Evolutionary conservation across 1,140 invertebrate species (phyloP).

Genomic region (Halictus rubicundus): DNA sequence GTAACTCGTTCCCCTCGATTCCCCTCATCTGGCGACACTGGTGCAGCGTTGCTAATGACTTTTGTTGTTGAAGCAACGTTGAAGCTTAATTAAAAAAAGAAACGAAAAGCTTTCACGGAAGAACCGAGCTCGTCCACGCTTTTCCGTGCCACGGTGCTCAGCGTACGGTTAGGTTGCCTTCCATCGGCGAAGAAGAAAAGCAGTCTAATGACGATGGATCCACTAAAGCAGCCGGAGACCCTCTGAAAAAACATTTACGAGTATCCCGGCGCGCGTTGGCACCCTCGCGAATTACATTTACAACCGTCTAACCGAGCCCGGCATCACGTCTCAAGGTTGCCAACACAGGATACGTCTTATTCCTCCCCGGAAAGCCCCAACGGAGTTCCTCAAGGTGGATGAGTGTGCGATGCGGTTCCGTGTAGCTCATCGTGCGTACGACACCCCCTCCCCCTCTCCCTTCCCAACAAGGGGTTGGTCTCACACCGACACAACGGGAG

Average conservation of each 20-base stretch:
- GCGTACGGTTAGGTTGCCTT: too few species aligned
- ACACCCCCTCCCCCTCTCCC: background rate
- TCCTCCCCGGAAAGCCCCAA: constrained; percentile 23
- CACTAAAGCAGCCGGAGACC: too few species aligned
- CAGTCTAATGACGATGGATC: too few species aligned
- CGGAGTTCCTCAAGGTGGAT: constrained; percentile 36
- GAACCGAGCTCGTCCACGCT: too few species aligned
- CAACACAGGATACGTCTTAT: constrained; percentile 42
- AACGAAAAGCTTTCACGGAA: too few species aligned
- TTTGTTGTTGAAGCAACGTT: too few species aligned
- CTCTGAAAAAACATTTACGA: constrained; percentile 26
- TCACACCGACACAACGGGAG: background rate
- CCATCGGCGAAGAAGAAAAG: too few species aligned
- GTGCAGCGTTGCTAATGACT: too few species aligned
- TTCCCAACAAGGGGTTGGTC: background rate
- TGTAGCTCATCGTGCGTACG: constrained; percentile 42
- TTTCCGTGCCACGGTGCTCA: too few species aligned
- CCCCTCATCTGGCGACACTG: too few species aligned
- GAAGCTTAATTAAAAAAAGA: too few species aligned
- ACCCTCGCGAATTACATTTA: constrained; percentile 36
- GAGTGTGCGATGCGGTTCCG: constrained; percentile 17
- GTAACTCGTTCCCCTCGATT: too few species aligned
- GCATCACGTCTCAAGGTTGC: constrained; percentile 25
- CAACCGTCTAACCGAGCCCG: constrained; percentile 8
- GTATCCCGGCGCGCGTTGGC: background rate